Evolutionary conservation across 2,888 invertebrate species (phyloP).

Genomic region (Oxystoma pomonae): DNA sequence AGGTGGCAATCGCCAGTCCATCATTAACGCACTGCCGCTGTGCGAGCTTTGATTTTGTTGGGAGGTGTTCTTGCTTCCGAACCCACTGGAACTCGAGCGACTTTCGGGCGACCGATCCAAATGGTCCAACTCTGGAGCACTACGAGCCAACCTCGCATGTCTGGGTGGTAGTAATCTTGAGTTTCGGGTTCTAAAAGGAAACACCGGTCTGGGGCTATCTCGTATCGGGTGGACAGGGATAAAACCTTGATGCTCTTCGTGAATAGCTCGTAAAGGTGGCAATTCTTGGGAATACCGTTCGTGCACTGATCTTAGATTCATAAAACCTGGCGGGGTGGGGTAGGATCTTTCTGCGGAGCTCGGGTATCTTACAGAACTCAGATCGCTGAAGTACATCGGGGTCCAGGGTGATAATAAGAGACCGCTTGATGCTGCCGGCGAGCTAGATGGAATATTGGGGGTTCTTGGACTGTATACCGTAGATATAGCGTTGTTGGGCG

Average conservation of each 20-base stretch:
- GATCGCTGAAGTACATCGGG: constrained; percentile 77
- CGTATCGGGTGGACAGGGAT: constrained; percentile 60
- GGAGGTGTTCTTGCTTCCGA: constrained; percentile 85
- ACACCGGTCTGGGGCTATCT: constrained; percentile 54
- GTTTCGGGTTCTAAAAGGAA: constrained; percentile 51
- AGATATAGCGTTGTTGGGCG: constrained; percentile 39
- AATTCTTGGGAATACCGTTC: constrained; percentile 69
- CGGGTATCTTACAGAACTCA: constrained; percentile 80
- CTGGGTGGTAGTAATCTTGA: constrained; percentile 64
- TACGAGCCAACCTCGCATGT: constrained; percentile 62
- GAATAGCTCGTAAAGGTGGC: constrained; percentile 66
- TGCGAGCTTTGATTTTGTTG: constrained; percentile 75
- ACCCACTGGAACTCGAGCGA: constrained; percentile 83
- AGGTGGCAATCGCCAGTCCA: constrained; percentile 78
- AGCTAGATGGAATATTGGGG: constrained; percentile 60
- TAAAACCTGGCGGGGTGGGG: constrained; percentile 69
- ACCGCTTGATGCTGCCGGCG: constrained; percentile 61
- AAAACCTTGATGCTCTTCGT: constrained; percentile 64
- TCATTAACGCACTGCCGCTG: constrained; percentile 64
- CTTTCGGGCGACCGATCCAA: constrained; percentile 82
- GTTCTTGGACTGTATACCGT: constrained; percentile 48
- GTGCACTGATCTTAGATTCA: constrained; percentile 60
- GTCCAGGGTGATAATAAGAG: constrained; percentile 61
- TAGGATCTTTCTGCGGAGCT: constrained; percentile 70
- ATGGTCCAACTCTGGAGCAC: constrained; percentile 63